Conservation (phyloP, 2,888 invertebrate genomes). For the Neria commutata region DNA sequence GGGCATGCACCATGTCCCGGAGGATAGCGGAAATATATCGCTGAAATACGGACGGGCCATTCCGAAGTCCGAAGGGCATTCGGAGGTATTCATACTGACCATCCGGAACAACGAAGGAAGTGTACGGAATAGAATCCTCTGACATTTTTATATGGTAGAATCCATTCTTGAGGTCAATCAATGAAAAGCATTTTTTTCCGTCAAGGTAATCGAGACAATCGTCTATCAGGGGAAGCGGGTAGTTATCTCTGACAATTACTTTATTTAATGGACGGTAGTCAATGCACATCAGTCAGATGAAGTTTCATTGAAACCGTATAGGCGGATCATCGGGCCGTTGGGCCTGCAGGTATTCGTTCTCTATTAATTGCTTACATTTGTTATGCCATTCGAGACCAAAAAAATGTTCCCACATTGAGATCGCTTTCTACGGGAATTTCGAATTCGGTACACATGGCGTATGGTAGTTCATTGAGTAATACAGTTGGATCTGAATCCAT, state of each 20-base stretch:
- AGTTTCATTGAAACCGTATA: too few relatives aligned
- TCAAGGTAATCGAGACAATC: constrained; percentile 19
- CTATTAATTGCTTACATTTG: too few relatives aligned
- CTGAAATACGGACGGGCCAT: constrained; percentile 29
- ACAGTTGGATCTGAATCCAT: too few relatives aligned
- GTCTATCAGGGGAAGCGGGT: constrained; percentile 22
- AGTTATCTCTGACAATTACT: constrained; percentile 21
- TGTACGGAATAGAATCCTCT: constrained; percentile 23
- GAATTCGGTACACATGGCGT: too few relatives aligned
- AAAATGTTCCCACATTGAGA: too few relatives aligned
- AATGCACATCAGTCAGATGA: too few relatives aligned
- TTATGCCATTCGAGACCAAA: too few relatives aligned
- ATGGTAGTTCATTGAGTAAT: too few relatives aligned
- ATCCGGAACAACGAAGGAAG: constrained; percentile 12
- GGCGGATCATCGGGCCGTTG: too few relatives aligned
- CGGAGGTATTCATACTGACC: constrained; percentile 9
- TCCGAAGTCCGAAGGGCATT: constrained; percentile 33
- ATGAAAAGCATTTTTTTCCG: constrained; percentile 19
- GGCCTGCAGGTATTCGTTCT: too few relatives aligned
- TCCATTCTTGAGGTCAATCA: constrained; percentile 19
- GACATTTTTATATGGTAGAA: constrained; percentile 19
- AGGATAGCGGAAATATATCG: constrained; percentile 26
- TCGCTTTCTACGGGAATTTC: too few relatives aligned
- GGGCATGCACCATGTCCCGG: constrained; percentile 24
- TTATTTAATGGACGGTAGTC: constrained; percentile 22